Evolutionary conservation across 2,797 vertebrate species (phyloP).

Genomic region (Thalassophryne amazonica): DNA sequence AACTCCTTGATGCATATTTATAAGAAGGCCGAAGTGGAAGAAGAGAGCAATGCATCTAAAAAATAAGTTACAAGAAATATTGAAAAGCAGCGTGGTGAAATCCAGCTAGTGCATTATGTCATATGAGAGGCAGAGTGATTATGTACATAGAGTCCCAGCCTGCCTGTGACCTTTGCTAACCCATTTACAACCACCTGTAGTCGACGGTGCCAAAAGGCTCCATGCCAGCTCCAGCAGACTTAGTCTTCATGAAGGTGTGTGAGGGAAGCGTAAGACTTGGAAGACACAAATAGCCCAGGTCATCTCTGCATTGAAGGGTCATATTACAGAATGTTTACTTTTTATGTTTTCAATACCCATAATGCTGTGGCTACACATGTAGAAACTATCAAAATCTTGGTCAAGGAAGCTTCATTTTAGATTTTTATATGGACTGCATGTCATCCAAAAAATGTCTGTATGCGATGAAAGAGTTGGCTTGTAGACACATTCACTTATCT

Average conservation of each 20-base stretch:
- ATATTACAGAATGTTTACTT: no score
- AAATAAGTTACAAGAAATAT: slow-evolving; percentile 7
- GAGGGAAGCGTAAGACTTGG: not conserved
- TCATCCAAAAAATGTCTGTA: no score
- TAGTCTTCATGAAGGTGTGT: not conserved
- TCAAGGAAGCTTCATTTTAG: no score
- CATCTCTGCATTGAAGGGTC: no score
- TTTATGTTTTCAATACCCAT: no score
- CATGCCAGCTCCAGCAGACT: slow-evolving; percentile 40
- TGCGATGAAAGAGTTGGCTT: no score
- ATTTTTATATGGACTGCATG: no score
- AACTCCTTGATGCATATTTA: slow-evolving; percentile 54
- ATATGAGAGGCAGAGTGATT: slow-evolving; percentile 3
- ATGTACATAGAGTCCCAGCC: slow-evolving; percentile 14
- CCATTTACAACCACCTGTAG: slow-evolving; percentile 42
- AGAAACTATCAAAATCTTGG: no score
- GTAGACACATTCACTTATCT: no score
- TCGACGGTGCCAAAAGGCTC: slow-evolving; percentile 33
- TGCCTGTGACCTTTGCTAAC: slow-evolving; percentile 37
- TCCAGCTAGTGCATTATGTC: not conserved
- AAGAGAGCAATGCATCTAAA: slow-evolving; percentile 2
- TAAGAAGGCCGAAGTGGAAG: slow-evolving; percentile 18
- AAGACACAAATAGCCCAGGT: no score
- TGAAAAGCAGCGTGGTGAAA: not conserved
- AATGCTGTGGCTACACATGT: no score